phyloP scores from a whole-genome alignment of 2,888 invertebrate species.

The Chorisops tibialis region DNA sequence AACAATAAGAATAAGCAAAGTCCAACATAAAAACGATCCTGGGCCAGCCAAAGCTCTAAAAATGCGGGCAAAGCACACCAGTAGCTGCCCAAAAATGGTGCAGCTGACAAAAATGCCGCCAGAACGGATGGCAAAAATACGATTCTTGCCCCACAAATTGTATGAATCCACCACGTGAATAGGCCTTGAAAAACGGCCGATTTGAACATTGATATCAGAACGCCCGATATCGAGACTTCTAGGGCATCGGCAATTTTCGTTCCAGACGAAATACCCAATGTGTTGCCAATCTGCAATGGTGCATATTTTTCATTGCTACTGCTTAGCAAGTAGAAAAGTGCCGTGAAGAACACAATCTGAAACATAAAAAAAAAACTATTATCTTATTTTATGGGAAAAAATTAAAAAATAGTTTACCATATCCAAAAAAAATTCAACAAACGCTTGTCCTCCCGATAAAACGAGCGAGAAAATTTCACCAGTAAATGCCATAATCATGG shows the following conservation, averaged over 20 bases:
- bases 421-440: conserved; percentile 81
- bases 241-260: conserved; percentile 75
- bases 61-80: conserved; percentile 93
- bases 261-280: conserved; percentile 75
- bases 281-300: conserved; percentile 83
- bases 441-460: conserved; percentile 84
- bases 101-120: conserved; percentile 89
- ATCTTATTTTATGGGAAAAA: neutral
- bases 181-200: conserved; percentile 96
- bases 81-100: conserved; percentile 94
- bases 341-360: conserved; percentile 94
- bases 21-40: conserved; percentile 79
- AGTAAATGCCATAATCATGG: conserved; percentile 75
- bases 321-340: conserved; percentile 90
- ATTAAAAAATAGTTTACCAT: conserved; percentile 57
- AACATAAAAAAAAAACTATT: conserved; percentile 38
- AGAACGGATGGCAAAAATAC: conserved; percentile 87
- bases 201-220: conserved; percentile 94
- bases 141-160: conserved; percentile 88
- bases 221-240: conserved; percentile 87
- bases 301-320: conserved; percentile 84
- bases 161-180: conserved; percentile 98
- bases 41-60: conserved; percentile 90
- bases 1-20: conserved; percentile 77
- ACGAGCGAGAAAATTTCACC: conserved; percentile 85